phyloP scores from a whole-genome alignment of 2,113 vertebrate species.

The Leiothrix lutea region DNA sequence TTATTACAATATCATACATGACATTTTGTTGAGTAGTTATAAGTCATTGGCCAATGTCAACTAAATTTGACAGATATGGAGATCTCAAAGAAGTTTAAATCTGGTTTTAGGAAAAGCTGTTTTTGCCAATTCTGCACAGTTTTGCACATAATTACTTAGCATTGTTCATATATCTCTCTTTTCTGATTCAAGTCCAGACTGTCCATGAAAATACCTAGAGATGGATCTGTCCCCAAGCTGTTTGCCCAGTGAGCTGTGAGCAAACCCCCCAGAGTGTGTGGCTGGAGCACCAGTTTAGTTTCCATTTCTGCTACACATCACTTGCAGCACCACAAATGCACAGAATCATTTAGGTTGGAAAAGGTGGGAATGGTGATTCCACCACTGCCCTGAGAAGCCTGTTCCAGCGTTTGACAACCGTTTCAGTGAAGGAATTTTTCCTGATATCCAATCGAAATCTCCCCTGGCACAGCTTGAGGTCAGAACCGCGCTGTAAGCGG shows the following conservation, averaged over 20 bases:
- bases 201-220: neutral
- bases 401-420: neutral
- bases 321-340: neutral
- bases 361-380: neutral
- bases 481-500: neutral
- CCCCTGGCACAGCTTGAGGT: neutral
- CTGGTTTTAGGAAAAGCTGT: neutral
- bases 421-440: neutral
- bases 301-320: neutral
- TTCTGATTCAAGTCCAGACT: neutral
- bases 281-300: neutral
- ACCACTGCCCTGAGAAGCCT: neutral
- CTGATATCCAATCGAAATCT: neutral
- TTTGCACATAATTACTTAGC: neutral
- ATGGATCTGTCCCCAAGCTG: neutral
- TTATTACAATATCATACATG: neutral
- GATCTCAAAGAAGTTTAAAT: neutral
- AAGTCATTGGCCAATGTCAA: neutral
- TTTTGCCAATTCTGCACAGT: neutral
- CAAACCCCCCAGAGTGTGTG: neutral
- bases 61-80: neutral
- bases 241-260: neutral
- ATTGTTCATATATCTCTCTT: neutral
- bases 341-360: neutral
- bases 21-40: neutral